Base-by-base conservation (phyloP, 2,888 invertebrate species). In the Coenonympha arcania region DNA sequence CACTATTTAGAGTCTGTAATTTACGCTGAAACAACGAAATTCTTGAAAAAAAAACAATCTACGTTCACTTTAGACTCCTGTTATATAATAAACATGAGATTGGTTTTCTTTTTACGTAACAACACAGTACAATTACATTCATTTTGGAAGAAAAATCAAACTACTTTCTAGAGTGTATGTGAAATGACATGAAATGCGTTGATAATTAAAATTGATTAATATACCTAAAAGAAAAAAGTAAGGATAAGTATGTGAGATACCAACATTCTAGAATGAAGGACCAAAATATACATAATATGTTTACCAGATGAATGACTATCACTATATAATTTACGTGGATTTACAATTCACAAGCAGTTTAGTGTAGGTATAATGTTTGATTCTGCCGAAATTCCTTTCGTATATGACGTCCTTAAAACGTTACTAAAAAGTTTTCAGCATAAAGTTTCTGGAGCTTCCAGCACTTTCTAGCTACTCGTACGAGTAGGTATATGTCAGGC, bases 91-190 rank as follows among this genome's bases (percentile, higher is more conserved):
- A 45, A 37, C 31, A 45, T 36, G 43, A 44, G 28, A 52, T 52
- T 34, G 13, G 34, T 43, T 55, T 46, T 22, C 26, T 18, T 42
- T 57, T 57, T 57, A 57, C 56, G 57, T 57, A 57, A 57, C 50
- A 6, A 42, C 39, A 45, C 30, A 24, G 42, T 43, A 47, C 30
- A 46, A 42, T 54, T 42, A 45, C 41, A 22, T 39, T 22, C 15
- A 6, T 39, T 39, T 9, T 22, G 13, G 1, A 15, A 39, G 8
- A 13, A 15, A 31, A 33, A 31, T 31, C 13, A 15, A 6, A 33
- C 15, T 16, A 15, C 1, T 16, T 13, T 13, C 13, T 13, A 4
- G 4, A n/a, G n/a, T 11, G n/a, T 9, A 26, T 13, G 11, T 6
- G n/a, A n/a, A n/a, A n/a, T n/a, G n/a, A n/a, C n/a, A n/a, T n/a